Conservation (phyloP, 2,113 vertebrate species). For the Callipepla squamata region DNA sequence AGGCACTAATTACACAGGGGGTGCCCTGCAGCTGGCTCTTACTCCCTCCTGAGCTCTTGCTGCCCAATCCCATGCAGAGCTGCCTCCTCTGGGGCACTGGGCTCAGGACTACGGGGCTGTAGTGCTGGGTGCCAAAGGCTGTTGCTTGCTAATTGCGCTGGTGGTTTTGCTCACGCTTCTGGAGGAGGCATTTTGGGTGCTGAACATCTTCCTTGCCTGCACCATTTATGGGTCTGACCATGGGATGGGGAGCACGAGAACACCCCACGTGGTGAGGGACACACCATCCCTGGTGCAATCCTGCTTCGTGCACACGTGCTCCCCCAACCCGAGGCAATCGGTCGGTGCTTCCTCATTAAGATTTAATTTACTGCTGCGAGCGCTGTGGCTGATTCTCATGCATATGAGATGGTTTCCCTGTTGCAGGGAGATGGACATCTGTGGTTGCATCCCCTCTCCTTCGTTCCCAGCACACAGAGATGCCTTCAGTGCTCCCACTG, state of each 20-base stretch:
- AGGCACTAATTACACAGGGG: too few species aligned
- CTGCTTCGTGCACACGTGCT: background rate
- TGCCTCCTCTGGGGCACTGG: rapidly evolving
- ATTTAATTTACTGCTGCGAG: background rate
- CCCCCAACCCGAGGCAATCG: background rate
- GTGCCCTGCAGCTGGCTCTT: too few species aligned
- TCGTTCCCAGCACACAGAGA: too few species aligned
- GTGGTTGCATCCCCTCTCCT: background rate
- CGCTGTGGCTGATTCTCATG: background rate
- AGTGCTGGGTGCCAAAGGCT: background rate
- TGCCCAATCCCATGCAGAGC: too few species aligned
- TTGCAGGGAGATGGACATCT: background rate
- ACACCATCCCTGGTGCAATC: background rate
- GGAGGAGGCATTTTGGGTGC: background rate
- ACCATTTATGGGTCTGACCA: too few species aligned
- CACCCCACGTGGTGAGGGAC: rapidly evolving
- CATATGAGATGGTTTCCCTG: background rate
- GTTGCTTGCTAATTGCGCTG: rapidly evolving
- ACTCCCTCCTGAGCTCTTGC: background rate
- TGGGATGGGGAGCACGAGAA: rapidly evolving
- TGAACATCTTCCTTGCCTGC: background rate
- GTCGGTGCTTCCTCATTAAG: background rate
- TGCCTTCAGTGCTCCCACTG: background rate
- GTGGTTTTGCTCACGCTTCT: rapidly evolving
- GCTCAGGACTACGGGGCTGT: rapidly evolving